Conservation (phyloP, 2,797 vertebrate species). For the Onychomys torridus region DNA sequence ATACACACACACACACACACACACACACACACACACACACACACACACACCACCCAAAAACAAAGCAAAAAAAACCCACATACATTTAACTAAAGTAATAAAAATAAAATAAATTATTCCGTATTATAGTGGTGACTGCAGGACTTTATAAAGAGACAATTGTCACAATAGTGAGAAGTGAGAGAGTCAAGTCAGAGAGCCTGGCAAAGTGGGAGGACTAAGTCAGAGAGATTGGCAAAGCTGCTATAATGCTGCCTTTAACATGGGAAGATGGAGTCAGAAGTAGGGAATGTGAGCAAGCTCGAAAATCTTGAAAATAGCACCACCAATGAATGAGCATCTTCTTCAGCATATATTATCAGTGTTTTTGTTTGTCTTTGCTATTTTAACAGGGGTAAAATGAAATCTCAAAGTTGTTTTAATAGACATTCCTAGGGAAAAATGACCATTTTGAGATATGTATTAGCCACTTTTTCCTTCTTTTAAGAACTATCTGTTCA, state of each 20-base stretch:
- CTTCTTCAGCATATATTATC: background rate
- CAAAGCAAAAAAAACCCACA: background rate
- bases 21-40: background rate
- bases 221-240: background rate
- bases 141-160: background rate
- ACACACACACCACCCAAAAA: background rate
- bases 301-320: background rate
- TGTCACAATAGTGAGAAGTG: background rate
- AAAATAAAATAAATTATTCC: background rate
- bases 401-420: background rate
- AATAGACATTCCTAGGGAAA: background rate
- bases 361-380: background rate
- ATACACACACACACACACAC: background rate
- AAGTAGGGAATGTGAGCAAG: background rate
- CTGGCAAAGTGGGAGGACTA: background rate
- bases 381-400: background rate
- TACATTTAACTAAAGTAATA: background rate
- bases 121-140: background rate
- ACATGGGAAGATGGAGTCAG: background rate
- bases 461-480: background rate
- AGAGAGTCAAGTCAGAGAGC: background rate
- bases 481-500: background rate
- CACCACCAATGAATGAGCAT: background rate
- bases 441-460: background rate
- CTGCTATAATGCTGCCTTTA: background rate